Percentiles rank a stretch among this genome's conserved stretches.
Evolutionary conservation across 2,113 vertebrate genomes (phyloP).

Genomic region (Phaethornis superciliosus): DNA sequence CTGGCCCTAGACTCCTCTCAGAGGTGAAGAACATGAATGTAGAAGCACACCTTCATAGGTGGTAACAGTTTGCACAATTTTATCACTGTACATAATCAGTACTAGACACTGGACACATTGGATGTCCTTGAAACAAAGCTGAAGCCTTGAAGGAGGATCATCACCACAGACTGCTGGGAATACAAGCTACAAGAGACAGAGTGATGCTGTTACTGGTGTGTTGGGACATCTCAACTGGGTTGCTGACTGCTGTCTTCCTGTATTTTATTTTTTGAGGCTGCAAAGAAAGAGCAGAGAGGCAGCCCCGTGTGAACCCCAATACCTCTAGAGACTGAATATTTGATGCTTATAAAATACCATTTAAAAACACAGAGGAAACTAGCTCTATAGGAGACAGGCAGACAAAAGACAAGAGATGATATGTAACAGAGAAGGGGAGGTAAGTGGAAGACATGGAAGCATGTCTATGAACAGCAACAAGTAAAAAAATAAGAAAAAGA

Average conservation of each 20-base stretch:
- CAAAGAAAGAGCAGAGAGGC: background rate
- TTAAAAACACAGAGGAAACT: background rate
- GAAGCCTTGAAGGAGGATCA: background rate
- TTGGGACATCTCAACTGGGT: rapidly evolving
- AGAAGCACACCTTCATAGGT: rapidly evolving
- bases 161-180: background rate
- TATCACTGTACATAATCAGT: background rate
- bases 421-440: background rate
- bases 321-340: background rate
- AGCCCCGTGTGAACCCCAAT: background rate
- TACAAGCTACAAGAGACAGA: background rate
- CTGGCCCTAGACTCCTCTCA: background rate
- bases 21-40: background rate
- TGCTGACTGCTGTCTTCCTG: background rate
- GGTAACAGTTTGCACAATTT: background rate
- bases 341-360: background rate
- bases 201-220: rapidly evolving
- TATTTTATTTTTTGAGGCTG: background rate
- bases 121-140: background rate
- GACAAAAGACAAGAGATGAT: background rate
- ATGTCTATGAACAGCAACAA: background rate
- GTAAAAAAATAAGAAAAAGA: background rate
- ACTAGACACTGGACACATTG: background rate
- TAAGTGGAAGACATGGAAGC: background rate
- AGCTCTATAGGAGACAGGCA: background rate